Evolutionary conservation across 1,140 invertebrate species (phyloP), one percentile per base, ranked within the genome.

Genomic region (Pseudachorutes palmiensis): DNA sequence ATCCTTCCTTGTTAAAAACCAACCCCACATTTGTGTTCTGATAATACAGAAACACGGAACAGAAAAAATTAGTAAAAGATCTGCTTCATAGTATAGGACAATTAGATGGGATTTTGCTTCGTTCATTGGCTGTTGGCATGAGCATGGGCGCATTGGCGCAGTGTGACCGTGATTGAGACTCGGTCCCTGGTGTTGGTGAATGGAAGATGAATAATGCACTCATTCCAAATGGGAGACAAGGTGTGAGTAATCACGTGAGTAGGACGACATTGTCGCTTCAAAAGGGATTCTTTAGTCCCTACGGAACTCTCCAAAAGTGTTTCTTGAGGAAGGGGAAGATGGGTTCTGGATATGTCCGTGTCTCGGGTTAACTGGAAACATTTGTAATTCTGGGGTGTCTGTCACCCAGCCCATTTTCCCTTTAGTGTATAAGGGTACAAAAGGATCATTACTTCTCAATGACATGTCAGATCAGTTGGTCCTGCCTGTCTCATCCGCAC

Each of bases 361-460:
- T n/a, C n/a, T n/a, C n/a, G n/a, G n/a, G n/a, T n/a, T n/a, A 45
- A 19, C 36, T 45, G 36, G 36, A 45, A 45, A 45, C 36, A 45
- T 45, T 45, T 45, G 36, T 45, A 45, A 45, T 45, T 9, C 36
- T 45, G 9, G 36, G n/a, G 9, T 45, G 9, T 45, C 19, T 45
- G 36, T 45, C 36, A 45, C 36, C 36, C 9, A 9, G 9, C 9
- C 36, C 36, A 45, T 9, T 19, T 19, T 45, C n/a, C n/a, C n/a
- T n/a, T n/a, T n/a, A n/a, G n/a, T 45, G 36, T 9, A 45, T 45
- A 12, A 9, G 36, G 19, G 36, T 9, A 45, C 36, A 45, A 45
- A 45, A 45, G 36, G 36, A 45, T 45, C 36, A 45, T 45, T 45
- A 45, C 36, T 45, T 45, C 36, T 45, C 36, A 45, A 45, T 45